Evolutionary conservation across 1,140 invertebrate species (phyloP).

Genomic region (Caenorhabditis inopinata): DNA sequence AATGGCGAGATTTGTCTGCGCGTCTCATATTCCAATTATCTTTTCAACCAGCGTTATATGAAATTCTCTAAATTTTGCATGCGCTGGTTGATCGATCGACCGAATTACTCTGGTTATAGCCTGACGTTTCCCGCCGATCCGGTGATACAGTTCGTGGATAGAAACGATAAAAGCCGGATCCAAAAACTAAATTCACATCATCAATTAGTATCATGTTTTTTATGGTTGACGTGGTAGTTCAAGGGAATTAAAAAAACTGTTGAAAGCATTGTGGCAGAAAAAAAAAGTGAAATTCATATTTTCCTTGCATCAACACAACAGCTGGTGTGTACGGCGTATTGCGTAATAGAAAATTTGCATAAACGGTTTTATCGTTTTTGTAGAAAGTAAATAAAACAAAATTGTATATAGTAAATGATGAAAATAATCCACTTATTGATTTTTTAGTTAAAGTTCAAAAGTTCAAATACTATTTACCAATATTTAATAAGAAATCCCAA

Average conservation of each 20-base stretch:
- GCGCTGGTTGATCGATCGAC: constrained; percentile 25
- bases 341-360: background rate
- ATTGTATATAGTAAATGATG: too few species aligned
- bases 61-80: constrained; percentile 27
- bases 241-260: background rate
- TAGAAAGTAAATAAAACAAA: background rate
- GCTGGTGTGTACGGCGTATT: background rate
- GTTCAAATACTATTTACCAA: too few species aligned
- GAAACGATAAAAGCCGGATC: background rate
- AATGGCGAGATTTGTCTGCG: constrained; percentile 24
- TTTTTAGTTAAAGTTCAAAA: too few species aligned
- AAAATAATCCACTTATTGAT: too few species aligned
- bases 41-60: background rate
- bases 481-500: too few species aligned
- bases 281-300: background rate
- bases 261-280: background rate
- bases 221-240: background rate
- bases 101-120: constrained; percentile 29
- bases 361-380: background rate
- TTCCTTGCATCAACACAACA: background rate
- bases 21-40: background rate
- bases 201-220: constrained; percentile 15
- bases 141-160: constrained; percentile 8
- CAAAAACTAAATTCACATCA: background rate
- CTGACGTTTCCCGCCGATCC: constrained; percentile 3